phyloP scores from a whole-genome alignment of 1,140 invertebrate genomes.

The Drosophila trapezifrons region DNA sequence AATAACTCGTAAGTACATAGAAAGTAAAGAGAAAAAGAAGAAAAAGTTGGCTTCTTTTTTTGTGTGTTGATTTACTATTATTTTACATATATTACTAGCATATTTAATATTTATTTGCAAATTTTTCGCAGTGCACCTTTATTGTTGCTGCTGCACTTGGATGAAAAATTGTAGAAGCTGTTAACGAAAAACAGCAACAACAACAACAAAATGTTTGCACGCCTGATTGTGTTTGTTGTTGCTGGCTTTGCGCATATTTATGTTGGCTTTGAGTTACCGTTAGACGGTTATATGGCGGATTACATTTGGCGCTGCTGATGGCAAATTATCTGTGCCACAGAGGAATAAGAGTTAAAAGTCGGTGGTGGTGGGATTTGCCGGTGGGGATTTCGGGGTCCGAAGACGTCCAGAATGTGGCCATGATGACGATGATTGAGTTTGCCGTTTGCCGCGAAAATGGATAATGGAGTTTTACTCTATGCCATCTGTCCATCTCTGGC shows the following conservation, averaged over 20 bases:
- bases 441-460: constrained; percentile 25
- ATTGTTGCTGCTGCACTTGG: constrained; percentile 58
- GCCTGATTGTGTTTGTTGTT: constrained; percentile 66
- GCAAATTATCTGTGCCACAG: constrained; percentile 74
- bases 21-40: too few species aligned
- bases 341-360: constrained; percentile 25
- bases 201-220: constrained; percentile 60
- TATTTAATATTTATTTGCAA: not conserved
- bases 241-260: constrained; percentile 70
- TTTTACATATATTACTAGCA: not conserved
- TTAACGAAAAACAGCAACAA: constrained; percentile 61
- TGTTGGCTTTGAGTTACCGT: constrained; percentile 81
- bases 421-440: constrained; percentile 50
- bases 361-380: not conserved
- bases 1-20: too few species aligned
- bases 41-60: too few species aligned
- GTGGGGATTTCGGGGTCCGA: not conserved
- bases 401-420: constrained; percentile 39
- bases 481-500: constrained; percentile 37
- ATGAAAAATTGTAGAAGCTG: constrained; percentile 79
- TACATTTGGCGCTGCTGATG: constrained; percentile 77
- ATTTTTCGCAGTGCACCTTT: constrained; percentile 25
- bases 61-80: too few species aligned
- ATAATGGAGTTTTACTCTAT: constrained; percentile 30
- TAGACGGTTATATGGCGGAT: constrained; percentile 80